Evolutionary conservation across 2,797 vertebrate genomes (phyloP).

Genomic region (Thunnus albacares): DNA sequence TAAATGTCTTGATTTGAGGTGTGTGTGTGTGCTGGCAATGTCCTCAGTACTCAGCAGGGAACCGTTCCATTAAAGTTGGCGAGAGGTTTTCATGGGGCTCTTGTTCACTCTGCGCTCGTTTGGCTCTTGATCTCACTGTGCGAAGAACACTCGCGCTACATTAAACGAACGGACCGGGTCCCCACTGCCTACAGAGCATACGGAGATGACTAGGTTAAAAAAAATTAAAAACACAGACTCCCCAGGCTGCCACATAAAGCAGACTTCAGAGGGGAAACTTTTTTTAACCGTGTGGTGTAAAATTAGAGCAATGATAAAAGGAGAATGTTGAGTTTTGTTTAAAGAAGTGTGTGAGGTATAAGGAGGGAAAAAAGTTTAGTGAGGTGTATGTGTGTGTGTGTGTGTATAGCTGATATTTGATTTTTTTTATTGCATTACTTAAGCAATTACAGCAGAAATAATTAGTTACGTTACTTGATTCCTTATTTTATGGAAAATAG

Average conservation of each 20-base stretch:
- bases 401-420: neutral
- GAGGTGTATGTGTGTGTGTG: neutral
- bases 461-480: too few relatives aligned
- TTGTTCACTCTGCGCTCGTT: conserved; percentile 67
- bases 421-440: too few relatives aligned
- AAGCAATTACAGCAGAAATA: neutral
- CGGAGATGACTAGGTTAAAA: conserved; percentile 72
- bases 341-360: conserved; percentile 30
- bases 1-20: conserved; percentile 73
- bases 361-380: conserved; percentile 14
- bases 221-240: conserved; percentile 67
- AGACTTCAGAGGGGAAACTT: conserved; percentile 66
- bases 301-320: conserved; percentile 70
- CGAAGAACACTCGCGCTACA: conserved; percentile 64
- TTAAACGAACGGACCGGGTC: conserved; percentile 71
- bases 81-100: conserved; percentile 66
- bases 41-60: conserved; percentile 77
- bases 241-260: conserved; percentile 61
- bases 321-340: conserved; percentile 57
- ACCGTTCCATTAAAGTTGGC: conserved; percentile 78
- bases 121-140: conserved; percentile 78
- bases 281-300: conserved; percentile 51
- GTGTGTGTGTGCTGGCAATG: conserved; percentile 37
- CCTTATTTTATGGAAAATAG: too few relatives aligned
- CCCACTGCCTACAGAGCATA: conserved; percentile 61